Conservation (phyloP, 2,888 invertebrate species). For the Drosophila quasianomalipes region DNA sequence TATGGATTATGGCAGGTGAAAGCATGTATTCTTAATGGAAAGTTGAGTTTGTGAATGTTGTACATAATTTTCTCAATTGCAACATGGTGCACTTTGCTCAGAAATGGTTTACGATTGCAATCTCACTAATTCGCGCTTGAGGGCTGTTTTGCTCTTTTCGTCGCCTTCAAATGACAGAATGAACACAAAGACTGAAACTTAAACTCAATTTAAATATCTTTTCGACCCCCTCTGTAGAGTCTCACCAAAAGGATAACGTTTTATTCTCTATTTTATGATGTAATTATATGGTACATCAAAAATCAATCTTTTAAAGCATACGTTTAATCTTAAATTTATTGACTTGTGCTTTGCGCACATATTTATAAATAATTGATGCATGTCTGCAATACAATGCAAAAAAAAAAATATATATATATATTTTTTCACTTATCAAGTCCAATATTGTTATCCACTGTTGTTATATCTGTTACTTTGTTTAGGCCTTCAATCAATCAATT, state of each 20-base stretch:
- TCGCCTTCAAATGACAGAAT: neutral
- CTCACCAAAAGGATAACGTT: too few relatives aligned
- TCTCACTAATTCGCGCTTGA: neutral
- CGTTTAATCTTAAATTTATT: neutral
- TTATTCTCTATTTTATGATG: neutral
- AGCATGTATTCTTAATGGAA: neutral
- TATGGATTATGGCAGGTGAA: constrained; percentile 2
- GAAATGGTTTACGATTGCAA: neutral
- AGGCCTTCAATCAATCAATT: constrained; percentile 66
- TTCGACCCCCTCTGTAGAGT: neutral
- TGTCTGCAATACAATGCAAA: constrained; percentile 15
- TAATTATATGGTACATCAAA: neutral
- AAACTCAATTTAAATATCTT: neutral
- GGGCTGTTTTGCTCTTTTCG: neutral
- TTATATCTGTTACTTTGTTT: constrained; percentile 54
- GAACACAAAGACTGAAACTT: neutral
- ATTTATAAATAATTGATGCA: constrained; percentile 18
- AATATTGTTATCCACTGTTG: constrained; percentile 2
- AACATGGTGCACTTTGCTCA: neutral
- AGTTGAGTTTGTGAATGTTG: neutral
- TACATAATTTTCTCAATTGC: neutral
- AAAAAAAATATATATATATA: neutral
- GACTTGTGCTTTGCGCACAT: neutral
- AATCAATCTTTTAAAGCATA: neutral
- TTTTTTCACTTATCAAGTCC: neutral